Evolutionary conservation across 37 sponge, comb jelly and placozoan genomes (phyloP).

Genomic region (Lycopodina hypogea): DNA sequence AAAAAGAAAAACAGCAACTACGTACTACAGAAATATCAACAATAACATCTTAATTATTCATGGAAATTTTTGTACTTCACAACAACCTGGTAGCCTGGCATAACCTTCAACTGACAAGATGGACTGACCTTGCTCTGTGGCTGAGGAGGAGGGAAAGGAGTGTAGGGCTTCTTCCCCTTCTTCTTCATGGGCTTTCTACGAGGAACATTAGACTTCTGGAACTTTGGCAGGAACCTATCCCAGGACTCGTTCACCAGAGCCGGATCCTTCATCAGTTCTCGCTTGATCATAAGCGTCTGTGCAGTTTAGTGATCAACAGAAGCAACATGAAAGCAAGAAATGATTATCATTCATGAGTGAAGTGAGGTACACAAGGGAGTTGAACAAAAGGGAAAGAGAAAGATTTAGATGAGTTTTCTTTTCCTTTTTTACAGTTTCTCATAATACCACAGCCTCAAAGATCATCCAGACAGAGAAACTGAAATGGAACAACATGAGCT

Average conservation of each 20-base stretch:
- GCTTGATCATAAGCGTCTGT: constrained; percentile 92
- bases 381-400: background rate
- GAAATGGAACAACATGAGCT: too few relatives aligned
- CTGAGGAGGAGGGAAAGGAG: constrained; percentile 98
- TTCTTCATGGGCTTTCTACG: constrained; percentile 64
- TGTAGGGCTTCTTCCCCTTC: constrained; percentile 77
- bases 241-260: constrained; percentile 86
- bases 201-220: constrained; percentile 86
- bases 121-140: constrained; percentile 90
- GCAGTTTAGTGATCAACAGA: background rate
- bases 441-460: too few relatives aligned
- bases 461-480: too few relatives aligned
- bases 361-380: background rate
- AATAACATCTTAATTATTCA: too few relatives aligned
- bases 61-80: too few relatives aligned
- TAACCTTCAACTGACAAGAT: background rate
- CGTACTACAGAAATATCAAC: too few relatives aligned
- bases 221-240: constrained; percentile 97
- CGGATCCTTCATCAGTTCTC: constrained; percentile 96
- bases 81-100: background rate
- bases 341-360: too few relatives aligned
- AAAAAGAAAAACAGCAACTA: too few relatives aligned
- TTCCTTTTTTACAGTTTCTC: too few relatives aligned
- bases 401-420: too few relatives aligned
- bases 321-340: background rate